A percentile compares a stretch with the other conserved stretches of the same genome.
Evolutionary conservation across 23 tunicate genomes (phyloP).

Genomic region (Trididemnum nubilum): DNA sequence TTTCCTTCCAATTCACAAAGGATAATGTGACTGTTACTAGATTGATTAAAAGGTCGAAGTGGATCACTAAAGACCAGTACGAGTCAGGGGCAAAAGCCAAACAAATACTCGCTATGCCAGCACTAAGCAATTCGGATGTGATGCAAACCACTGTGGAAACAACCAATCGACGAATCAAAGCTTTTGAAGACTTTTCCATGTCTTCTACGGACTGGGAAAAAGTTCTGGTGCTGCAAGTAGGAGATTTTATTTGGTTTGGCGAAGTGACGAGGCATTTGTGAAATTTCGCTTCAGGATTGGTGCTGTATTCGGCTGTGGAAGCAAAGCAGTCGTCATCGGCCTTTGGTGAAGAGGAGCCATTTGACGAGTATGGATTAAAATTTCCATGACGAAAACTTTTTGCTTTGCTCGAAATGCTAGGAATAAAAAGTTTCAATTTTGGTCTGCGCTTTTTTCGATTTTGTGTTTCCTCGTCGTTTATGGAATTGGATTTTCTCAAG

Average conservation of each 20-base stretch:
- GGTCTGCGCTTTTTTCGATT: neutral
- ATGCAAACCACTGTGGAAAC: conserved; percentile 41
- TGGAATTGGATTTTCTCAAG: neutral
- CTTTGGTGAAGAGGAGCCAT: neutral
- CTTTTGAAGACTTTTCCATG: neutral
- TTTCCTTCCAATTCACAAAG: conserved; percentile 40
- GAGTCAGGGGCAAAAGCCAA: conserved; percentile 41
- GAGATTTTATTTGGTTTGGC: neutral
- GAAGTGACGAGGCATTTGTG: too few species aligned
- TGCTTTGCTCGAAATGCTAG: neutral
- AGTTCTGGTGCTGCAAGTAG: neutral
- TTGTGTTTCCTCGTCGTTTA: neutral
- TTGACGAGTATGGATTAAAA: neutral
- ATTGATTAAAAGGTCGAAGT: conserved; percentile 34
- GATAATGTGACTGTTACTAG: conserved; percentile 28
- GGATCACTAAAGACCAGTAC: conserved; percentile 48
- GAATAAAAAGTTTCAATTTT: neutral
- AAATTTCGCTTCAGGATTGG: neutral
- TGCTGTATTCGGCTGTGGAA: neutral
- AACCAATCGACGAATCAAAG: conserved; percentile 22
- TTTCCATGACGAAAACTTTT: neutral
- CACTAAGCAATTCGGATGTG: conserved; percentile 17
- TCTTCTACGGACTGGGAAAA: neutral
- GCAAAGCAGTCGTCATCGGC: neutral
- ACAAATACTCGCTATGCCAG: conserved; percentile 26